A percentile compares a stretch with the other conserved stretches of the same genome.
These are phyloP conservation scores for Garra rufa DNA, from an alignment of 2,113 vertebrate genomes.

Conservation along the genomic window DNA sequence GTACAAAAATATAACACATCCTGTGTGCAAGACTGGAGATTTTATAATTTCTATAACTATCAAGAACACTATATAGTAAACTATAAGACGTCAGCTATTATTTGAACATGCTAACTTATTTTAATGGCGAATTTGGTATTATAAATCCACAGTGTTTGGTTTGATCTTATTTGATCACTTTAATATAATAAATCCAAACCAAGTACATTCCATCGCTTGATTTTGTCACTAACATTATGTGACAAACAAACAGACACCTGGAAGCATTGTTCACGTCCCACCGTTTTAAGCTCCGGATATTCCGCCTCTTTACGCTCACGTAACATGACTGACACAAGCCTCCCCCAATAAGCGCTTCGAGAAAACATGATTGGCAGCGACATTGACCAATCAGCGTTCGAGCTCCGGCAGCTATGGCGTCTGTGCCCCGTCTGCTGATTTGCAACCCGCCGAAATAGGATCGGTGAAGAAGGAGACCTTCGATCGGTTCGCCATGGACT, in stretches of 20 bases:
- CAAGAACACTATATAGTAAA: too few relatives aligned
- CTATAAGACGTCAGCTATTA: too few relatives aligned
- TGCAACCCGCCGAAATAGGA: slow-evolving; percentile 73
- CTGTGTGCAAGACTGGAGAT: neutral
- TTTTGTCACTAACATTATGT: neutral
- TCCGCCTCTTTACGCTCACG: slow-evolving; percentile 30
- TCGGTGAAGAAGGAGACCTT: slow-evolving; percentile 74
- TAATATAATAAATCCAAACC: neutral
- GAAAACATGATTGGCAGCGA: slow-evolving; percentile 20
- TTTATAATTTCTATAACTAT: neutral
- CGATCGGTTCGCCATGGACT: slow-evolving; percentile 67
- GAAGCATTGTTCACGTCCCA: slow-evolving; percentile 21
- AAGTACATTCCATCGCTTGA: neutral
- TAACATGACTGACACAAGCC: neutral
- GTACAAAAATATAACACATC: neutral
- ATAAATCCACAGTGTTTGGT: neutral
- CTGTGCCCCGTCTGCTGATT: slow-evolving; percentile 69
- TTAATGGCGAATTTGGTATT: neutral
- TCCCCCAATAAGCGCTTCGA: slow-evolving; percentile 2
- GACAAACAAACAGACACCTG: neutral
- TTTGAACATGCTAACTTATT: neutral
- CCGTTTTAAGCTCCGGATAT: slow-evolving; percentile 52
- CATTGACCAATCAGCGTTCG: slow-evolving; percentile 39
- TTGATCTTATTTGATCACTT: neutral
- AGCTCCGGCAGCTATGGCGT: slow-evolving; percentile 52